Evolutionary conservation across 2,797 vertebrate genomes (phyloP), one percentile per base, ranked within the genome.

Genomic region (Ambastaia sidthimunki): DNA sequence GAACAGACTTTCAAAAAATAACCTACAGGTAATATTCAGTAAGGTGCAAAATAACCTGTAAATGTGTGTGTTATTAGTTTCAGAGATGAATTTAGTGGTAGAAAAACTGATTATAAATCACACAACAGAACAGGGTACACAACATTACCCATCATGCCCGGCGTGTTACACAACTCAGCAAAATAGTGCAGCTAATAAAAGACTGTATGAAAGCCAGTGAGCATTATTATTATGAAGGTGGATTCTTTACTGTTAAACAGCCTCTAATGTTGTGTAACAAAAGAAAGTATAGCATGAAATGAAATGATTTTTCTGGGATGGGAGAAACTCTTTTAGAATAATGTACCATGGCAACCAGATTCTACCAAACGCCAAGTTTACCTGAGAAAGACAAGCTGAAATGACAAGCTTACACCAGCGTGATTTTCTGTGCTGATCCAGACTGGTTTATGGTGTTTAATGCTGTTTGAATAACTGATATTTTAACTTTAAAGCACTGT

Each of bases 111-210:
- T 50, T 34, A 65, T 65, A 75, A 75, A 75, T 65, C n/a, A 65
- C 60, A 52, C 72, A 50, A 50, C 3, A 31, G 25, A 54, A 37
- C 15, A 18, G 4, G 28, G 73, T 2, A 21, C 60, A 75, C 28
- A 75, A 65, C 28, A 41, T 54, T 66, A 52, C 57, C 25, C 44
- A 48, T 63, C 34, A 37, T 73, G 16, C 21, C 34, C 34, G 18
- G 41, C 13, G 21, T 63, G 44, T 50, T 21, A 63, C 62, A 34
- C 28, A 63, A 21, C 28, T 62, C 28, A 41, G 62, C 62, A 65
- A 37, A 37, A 74, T 31, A 37, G 25, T 50, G 44, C 60, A 34
- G 59, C 44, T 74, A 37, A 75, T 66, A 66, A 66, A 37, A 66
- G 9, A 37, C 19, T 9, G 16, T 60, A 21, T 21, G 37, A 48